A percentile compares a stretch with the other conserved stretches of the same genome.
phyloP scores from a whole-genome alignment of 2,113 vertebrate species.

The Phalacrocorax pelagicus region DNA sequence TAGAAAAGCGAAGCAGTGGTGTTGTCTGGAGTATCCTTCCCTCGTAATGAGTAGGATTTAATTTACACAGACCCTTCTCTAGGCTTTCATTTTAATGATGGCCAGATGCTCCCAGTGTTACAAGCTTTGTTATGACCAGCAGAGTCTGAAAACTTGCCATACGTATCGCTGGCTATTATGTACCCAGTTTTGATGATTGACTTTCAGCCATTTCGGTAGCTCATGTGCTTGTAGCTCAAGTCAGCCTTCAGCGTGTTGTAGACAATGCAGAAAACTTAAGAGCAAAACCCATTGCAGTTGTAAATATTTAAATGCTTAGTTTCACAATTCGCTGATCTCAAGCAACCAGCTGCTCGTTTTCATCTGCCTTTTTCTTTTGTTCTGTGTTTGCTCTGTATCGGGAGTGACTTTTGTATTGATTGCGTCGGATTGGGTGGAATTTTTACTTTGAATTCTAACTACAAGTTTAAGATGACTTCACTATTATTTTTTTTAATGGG shows the following conservation, averaged over 20 bases:
- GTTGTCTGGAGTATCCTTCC: background rate
- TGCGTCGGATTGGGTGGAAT: background rate
- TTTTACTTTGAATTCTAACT: background rate
- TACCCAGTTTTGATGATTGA: background rate
- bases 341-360: background rate
- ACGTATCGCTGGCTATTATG: background rate
- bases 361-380: background rate
- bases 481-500: background rate
- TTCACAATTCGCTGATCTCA: background rate
- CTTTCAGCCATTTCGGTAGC: background rate
- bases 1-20: background rate
- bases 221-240: background rate
- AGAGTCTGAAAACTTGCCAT: rapidly evolving
- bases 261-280: background rate
- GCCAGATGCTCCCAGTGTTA: background rate
- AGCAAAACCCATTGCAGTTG: background rate
- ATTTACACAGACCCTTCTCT: background rate
- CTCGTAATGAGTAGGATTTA: background rate
- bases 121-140: background rate
- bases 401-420: slow-evolving; percentile 5
- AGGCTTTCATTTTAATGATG: background rate
- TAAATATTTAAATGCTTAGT: background rate
- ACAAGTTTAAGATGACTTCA: background rate
- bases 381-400: background rate
- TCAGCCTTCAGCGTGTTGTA: background rate